Percentiles rank a stretch among this genome's conserved stretches.
These are phyloP conservation scores for Platycheirus rosarum DNA, from an alignment of 2,888 invertebrate species.

Conservation along the genomic window DNA sequence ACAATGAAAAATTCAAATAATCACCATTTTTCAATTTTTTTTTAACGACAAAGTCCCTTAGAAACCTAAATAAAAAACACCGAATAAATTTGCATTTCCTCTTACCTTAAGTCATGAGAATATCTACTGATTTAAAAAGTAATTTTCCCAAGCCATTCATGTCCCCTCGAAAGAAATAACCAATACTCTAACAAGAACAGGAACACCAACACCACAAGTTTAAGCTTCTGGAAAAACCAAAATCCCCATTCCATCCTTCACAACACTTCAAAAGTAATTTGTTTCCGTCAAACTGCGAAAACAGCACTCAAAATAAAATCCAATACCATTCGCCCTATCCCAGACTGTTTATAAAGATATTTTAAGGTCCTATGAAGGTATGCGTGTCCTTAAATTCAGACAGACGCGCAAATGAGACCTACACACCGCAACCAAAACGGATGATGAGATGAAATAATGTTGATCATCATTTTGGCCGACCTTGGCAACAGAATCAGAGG, in stretches of 20 bases:
- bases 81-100: slow-evolving; percentile 18
- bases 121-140: slow-evolving; percentile 69
- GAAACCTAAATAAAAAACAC: background rate
- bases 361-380: slow-evolving; percentile 4
- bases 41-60: too few relatives aligned
- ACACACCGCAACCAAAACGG: slow-evolving; percentile 9
- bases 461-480: slow-evolving; percentile 54
- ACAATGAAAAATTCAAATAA: too few relatives aligned
- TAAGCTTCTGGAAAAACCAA: slow-evolving; percentile 62
- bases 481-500: slow-evolving; percentile 26
- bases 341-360: background rate
- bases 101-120: slow-evolving; percentile 28
- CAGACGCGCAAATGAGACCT: slow-evolving; percentile 48
- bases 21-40: too few relatives aligned
- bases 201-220: slow-evolving; percentile 24
- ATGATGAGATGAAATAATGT: slow-evolving; percentile 56
- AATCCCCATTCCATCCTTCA: slow-evolving; percentile 7
- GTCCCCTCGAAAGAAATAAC: background rate
- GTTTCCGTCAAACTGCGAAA: slow-evolving; percentile 64
- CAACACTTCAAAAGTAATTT: slow-evolving; percentile 74
- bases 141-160: slow-evolving; percentile 41
- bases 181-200: background rate
- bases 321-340: slow-evolving; percentile 29
- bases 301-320: slow-evolving; percentile 59
- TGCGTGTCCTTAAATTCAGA: slow-evolving; percentile 35